Evolutionary conservation across 2,888 invertebrate genomes (phyloP), one percentile per base, ranked within the genome.

Genomic region (Mythimna impura): DNA sequence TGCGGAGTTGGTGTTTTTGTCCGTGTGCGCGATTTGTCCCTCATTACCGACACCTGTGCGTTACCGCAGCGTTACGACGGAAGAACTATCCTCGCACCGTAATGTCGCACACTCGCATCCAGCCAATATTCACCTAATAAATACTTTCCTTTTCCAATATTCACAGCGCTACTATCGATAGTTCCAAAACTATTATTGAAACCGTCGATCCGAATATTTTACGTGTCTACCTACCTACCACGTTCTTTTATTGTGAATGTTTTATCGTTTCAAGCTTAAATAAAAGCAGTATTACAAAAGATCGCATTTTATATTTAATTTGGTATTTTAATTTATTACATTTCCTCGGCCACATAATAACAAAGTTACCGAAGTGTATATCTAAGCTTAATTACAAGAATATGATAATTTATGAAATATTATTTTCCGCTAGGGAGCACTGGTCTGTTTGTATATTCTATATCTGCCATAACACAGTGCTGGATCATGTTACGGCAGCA

Each of bases 11-110:
- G 86, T 84, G 86, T 83, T 90, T 89, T 90, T 89, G 91, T 91
- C 88, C 91, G 88, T 82, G 86, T 89, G 90, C 91, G 92, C 90
- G 91, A 91, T 93, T 92, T 89, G 92, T 91, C 91, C 89, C 91
- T 91, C 94, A 94, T 96, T 93, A 93, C 90, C 83, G 89, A 85
- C 95, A 96, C 95, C 95, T 95, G 95, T 90, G 94, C 89, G 84
- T 86, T 87, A 88, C 91, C 93, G 86, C 91, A 91, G 89, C 89
- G 88, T 90, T 91, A 91, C 90, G 86, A 87, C 78, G 86, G 85
- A 90, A 92, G 91, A 91, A 90, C 89, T 91, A 89, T 88, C 85
- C 86, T 88, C 89, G 86, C 87, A 88, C 89, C 91, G 91, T 93
- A 94, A 94, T 93, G 91, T 93, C 91, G 87, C 91, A 90, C 90